phyloP scores from a whole-genome alignment of 2,888 invertebrate genomes.

The Parnassius smintheus region DNA sequence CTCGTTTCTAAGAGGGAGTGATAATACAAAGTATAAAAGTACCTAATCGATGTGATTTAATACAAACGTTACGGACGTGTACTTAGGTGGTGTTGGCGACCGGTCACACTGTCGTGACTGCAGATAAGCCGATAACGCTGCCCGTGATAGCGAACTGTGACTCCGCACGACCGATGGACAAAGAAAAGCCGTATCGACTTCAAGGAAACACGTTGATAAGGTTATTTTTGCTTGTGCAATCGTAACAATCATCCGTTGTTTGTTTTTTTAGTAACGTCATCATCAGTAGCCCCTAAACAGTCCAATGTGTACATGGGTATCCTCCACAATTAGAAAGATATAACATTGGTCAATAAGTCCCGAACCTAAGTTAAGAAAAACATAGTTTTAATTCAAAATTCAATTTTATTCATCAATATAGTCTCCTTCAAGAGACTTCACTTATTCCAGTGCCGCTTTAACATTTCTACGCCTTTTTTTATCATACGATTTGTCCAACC shows the following conservation, averaged over 20 bases:
- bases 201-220: conserved; percentile 43
- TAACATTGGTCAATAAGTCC: no score
- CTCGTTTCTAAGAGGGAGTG: not conserved
- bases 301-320: no score
- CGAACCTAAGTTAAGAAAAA: no score
- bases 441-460: no score
- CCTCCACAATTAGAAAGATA: no score
- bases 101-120: conserved; percentile 65
- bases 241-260: not conserved
- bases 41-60: conserved; percentile 4
- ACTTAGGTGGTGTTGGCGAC: conserved; percentile 40
- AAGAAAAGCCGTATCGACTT: conserved; percentile 57
- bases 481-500: no score
- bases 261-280: no score
- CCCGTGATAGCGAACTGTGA: conserved; percentile 37
- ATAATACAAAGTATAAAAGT: not conserved
- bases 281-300: no score
- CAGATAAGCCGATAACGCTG: conserved; percentile 58
- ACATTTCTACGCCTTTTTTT: no score
- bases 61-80: conserved; percentile 9
- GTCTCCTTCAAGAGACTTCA: no score
- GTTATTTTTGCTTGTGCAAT: conserved; percentile 20
- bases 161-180: conserved; percentile 43
- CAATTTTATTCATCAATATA: no score
- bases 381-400: no score